Conservation (phyloP, 2,113 vertebrate species). For the Paralichthys olivaceus region DNA sequence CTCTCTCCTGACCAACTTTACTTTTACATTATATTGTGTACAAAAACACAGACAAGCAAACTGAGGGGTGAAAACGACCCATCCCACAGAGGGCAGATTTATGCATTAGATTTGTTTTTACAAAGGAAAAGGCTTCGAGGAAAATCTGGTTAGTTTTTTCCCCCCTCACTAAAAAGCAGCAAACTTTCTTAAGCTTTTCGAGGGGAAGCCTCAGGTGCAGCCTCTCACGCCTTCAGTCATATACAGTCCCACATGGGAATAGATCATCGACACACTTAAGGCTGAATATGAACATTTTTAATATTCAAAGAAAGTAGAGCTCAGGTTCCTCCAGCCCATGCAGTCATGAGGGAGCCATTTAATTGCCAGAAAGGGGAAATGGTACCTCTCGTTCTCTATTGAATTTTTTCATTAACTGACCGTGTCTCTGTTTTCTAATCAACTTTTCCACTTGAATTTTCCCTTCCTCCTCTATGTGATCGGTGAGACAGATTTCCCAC, state of each 20-base stretch:
- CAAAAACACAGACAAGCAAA: too few relatives aligned
- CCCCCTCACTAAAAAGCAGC: too few relatives aligned
- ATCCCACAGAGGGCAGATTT: too few relatives aligned
- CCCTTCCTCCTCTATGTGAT: not conserved
- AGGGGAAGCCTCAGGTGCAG: too few relatives aligned
- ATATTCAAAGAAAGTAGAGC: not conserved
- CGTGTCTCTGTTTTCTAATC: not conserved
- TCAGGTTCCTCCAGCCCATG: not conserved
- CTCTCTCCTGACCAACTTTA: too few relatives aligned
- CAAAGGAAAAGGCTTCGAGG: too few relatives aligned
- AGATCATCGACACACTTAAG: not conserved
- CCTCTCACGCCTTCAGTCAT: too few relatives aligned
- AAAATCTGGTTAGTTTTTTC: too few relatives aligned
- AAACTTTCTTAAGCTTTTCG: too few relatives aligned
- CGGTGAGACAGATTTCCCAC: not conserved
- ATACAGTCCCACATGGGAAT: not conserved
- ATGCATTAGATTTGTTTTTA: too few relatives aligned
- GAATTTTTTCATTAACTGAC: not conserved
- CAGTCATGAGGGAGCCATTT: not conserved
- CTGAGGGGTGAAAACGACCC: too few relatives aligned
- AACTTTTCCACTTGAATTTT: conserved; percentile 3
- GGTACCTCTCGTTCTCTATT: not conserved
- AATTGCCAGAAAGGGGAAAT: not conserved
- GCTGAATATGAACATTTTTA: not conserved
- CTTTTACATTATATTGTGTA: too few relatives aligned